Evolutionary conservation across 2,797 vertebrate species (phyloP), one percentile per base, ranked within the genome.

Genomic region (Xenentodon cancila): DNA sequence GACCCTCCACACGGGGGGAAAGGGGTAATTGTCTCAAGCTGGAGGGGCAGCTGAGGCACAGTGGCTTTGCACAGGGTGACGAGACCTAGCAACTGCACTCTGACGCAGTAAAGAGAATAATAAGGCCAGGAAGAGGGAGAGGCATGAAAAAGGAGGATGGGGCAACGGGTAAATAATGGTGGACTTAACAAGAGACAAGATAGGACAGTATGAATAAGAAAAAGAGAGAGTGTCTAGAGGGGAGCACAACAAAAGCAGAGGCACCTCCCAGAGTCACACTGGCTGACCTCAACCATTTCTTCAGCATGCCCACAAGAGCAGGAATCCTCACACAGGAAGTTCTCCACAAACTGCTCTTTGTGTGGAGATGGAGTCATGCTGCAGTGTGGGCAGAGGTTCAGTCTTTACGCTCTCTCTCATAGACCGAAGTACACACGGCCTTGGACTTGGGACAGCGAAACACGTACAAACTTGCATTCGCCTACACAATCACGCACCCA

Each of bases 321-420:
- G 85, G 87, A 88, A 90, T 90, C 85, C 79, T 75, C 83, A 84
- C 85, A 91, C 85, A 89, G 89, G 86, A 91, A 85, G 88, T 84
- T 46, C 64, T 82, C 57, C 81, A 91, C 89, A 92, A 80, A 77
- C 84, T 61, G 62, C 58, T 75, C 89, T 91, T 92, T 92, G 90
- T 92, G 81, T 56, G 44, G 53, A 49, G 55, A 78, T 53, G 65
- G 84, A 86, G 79, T 84, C 75, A 65, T 73, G 70, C 68, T 73
- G 40, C 46, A 75, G 81, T 73, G 90, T 91, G 85, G 90, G 88
- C 79, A 77, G 84, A 61, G 68, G 43, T 58, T 84, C 75, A 56
- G 74, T 74, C 83, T 85, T 67, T 71, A 79, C 48, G n/a, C 65
- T 65, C 71, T 51, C 71, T 52, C 30, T 75, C 62, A 47, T 60